Evolutionary conservation across 2,113 vertebrate genomes (phyloP).

Genomic region (Tiliqua scincoides): DNA sequence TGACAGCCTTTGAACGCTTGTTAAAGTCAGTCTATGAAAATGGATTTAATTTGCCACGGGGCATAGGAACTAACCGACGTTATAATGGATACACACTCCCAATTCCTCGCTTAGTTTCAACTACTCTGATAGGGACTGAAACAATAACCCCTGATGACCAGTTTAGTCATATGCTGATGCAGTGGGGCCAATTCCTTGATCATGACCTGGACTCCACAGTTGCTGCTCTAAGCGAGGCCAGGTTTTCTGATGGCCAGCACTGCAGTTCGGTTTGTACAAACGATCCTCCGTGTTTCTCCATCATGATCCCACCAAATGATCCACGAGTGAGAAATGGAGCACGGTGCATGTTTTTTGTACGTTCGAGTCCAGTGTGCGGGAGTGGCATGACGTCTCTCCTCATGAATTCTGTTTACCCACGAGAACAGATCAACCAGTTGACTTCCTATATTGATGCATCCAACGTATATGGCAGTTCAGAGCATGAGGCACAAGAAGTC

Average conservation of each 20-base stretch:
- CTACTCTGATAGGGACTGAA: constrained; percentile 91
- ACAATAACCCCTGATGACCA: constrained; percentile 88
- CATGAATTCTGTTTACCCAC: constrained; percentile 97
- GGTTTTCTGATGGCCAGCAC: constrained; percentile 95
- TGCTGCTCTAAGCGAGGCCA: constrained; percentile 91
- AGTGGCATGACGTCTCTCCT: constrained; percentile 97
- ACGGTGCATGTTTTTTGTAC: constrained; percentile 98
- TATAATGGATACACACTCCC: constrained; percentile 87
- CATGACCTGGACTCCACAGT: constrained; percentile 96
- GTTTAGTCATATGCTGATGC: constrained; percentile 98
- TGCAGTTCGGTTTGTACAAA: constrained; percentile 91
- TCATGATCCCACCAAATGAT: constrained; percentile 92
- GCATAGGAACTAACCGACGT: constrained; percentile 75
- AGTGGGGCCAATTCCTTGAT: constrained; percentile 99
- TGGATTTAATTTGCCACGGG: constrained; percentile 93
- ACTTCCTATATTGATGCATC: constrained; percentile 96
- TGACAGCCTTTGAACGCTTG: constrained; percentile 95
- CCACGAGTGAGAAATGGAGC: constrained; percentile 82
- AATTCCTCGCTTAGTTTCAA: constrained; percentile 92
- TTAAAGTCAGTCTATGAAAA: constrained; percentile 97
- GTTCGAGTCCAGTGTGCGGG: constrained; percentile 96
- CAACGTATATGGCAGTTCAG: constrained; percentile 93
- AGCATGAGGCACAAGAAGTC: constrained; percentile 89
- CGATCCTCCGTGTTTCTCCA: constrained; percentile 94
- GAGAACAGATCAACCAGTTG: constrained; percentile 98